Percentiles rank a stretch among this genome's conserved stretches.
Conservation (phyloP, 2,888 invertebrate species). For the Herminia tarsipennalis region DNA sequence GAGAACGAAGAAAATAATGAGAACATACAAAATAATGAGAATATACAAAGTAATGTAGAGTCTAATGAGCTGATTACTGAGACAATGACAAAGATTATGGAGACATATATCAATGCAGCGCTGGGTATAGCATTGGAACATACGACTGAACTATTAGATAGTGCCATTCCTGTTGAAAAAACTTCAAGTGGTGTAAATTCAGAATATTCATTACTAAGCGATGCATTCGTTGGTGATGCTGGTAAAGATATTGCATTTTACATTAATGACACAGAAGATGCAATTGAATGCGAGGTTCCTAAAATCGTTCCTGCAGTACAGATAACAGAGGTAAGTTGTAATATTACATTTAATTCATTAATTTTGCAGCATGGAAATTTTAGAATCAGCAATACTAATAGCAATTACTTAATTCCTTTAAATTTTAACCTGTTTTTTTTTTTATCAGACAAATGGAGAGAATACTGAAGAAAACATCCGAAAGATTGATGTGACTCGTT, state of each 20-base stretch:
- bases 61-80: constrained; percentile 47
- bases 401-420: no score
- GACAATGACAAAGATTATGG: constrained; percentile 60
- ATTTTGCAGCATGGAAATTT: no score
- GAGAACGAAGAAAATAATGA: constrained; percentile 54
- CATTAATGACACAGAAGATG: constrained; percentile 44
- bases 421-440: not conserved
- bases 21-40: constrained; percentile 35
- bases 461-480: constrained; percentile 25
- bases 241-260: constrained; percentile 54
- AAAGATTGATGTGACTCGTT: constrained; percentile 47
- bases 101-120: constrained; percentile 57
- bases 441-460: constrained; percentile 23
- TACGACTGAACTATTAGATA: constrained; percentile 30
- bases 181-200: constrained; percentile 50
- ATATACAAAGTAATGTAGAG: constrained; percentile 39
- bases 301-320: constrained; percentile 37
- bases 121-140: constrained; percentile 45
- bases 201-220: constrained; percentile 61
- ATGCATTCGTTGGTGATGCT: constrained; percentile 50
- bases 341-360: no score
- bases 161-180: constrained; percentile 25
- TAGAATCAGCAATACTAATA: no score
- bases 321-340: constrained; percentile 33
- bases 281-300: constrained; percentile 19